Base-by-base conservation (phyloP, 2,113 vertebrate genomes). In the Agelaius phoeniceus region DNA sequence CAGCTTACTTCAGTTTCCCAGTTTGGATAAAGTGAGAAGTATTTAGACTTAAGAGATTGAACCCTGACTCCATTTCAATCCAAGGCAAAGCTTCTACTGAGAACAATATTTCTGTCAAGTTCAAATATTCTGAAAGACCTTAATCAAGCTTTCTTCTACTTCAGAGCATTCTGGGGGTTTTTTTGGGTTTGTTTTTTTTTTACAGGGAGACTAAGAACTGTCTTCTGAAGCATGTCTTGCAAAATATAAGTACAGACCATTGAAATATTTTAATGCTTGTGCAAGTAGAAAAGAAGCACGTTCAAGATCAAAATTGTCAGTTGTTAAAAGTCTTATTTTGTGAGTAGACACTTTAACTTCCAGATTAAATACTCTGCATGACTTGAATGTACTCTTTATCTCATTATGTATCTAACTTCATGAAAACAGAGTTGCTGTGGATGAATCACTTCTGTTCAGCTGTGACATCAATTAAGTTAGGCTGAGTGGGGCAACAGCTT, bases 391-490 rank as follows among this genome's bases (percentile, higher is more conserved):
- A 78, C 10, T 20, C 57, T 84, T 94, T 93, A 58, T 79, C 51
- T 88, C 62, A 66, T 71, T 95, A 89, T 39, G 22, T 39, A 62
- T 46, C 61, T 84, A 81, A 86, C 23, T 72, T 85, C 90, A 78
- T 65, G 37, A 94, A 97, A 94, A 44, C 44, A 58, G 31, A 58
- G 33, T 26, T 80, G 28, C 16, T 44, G 72, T 43, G 54, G 21
- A 90, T 74, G 15, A 94, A 59, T 74, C 62, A 72, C 33, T 89
- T 89, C 33, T 95, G 19, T 58, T 96, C 81, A 69, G 15, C 39
- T 87, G 30, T 74, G 46, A 43, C 41, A 93, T 92, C 93, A 85
- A 71, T 85, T 78, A 93, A 67, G 61, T 83, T 43, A 80, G 79
- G 84, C 49, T 81, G 43, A 30, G 48, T 58, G 20, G 49, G 28